Evolutionary conservation across 92 coral and sea anemone genomes (phyloP), one percentile per base, ranked within the genome.

Genomic region (Palythoa caribaeorum): DNA sequence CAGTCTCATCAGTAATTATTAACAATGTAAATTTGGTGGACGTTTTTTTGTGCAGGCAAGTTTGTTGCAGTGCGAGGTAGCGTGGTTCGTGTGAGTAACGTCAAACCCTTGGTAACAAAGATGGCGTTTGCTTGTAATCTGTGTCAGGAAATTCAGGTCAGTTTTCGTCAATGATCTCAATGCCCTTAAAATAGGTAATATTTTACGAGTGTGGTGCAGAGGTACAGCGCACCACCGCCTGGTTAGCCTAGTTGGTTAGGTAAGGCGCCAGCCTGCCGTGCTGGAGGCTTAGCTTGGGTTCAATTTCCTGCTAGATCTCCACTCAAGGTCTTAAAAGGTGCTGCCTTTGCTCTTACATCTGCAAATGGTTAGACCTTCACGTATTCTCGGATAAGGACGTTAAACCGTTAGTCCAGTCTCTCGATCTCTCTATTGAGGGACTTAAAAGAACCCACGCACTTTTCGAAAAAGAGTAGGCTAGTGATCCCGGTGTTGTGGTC

Each of bases 1-100:
- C 28, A 28, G 28, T 28, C 28, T 28, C 28, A 28, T 28, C 28
- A 28, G 28, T 28, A 28, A 28, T 28, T 28, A 28, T 28, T 28
- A 0, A 28, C 28, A 28, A 28, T 28, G 28, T 12, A 59, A 14
- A 59, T 10, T 59, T 59, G 19, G 17, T 1, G 16, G n/a, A 14
- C 17, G 66, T 51, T 2, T 40, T 21, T 28, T 35, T 54, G 54
- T 40, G 8, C 76, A 97, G 99, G 99, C 4, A 97, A 97, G 85
- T 95, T 95, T 87, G 98, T 97, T 35, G 95, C 99, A 63, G 92
- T 97, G 37, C 95, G 94, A 88, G 99, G 99, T n/a, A 95, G 98
- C 54, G 98, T 95, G 77, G 96, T 97, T 55, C 88, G 98, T 81
- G 98, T 97, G 12, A 94, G 99, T 84, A 97, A 96, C 71, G 93